A percentile compares a stretch with the other conserved stretches of the same genome.
Conservation (phyloP, 1,140 invertebrate genomes). For the Cardiocondyla obscurior region DNA sequence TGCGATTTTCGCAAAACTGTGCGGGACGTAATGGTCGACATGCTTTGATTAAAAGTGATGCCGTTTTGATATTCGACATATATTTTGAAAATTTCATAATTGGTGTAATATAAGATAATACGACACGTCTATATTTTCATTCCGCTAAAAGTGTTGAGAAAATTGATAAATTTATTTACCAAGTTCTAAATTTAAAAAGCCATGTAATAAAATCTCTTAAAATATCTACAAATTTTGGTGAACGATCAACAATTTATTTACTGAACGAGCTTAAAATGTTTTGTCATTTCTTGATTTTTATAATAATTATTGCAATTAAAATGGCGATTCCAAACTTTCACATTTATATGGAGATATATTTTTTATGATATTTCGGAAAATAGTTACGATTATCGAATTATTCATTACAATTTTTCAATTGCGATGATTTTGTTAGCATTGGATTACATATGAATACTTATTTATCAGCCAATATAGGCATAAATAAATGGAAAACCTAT, state of each 20-base stretch:
- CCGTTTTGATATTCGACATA: constrained; percentile 1
- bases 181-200: background rate
- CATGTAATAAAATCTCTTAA: background rate
- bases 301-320: background rate
- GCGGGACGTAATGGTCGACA: background rate
- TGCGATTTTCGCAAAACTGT: background rate
- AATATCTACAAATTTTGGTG: background rate
- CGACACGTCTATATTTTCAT: background rate
- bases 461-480: background rate
- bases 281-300: constrained; percentile 42
- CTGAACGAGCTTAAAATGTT: background rate
- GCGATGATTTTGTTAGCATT: background rate
- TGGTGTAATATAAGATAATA: constrained; percentile 9
- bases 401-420: constrained; percentile 45
- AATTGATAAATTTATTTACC: background rate
- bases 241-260: constrained; percentile 22
- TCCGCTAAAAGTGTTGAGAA: background rate
- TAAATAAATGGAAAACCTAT: constrained; percentile 40
- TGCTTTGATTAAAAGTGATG: background rate
- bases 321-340: constrained; percentile 1
- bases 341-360: background rate
- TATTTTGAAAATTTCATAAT: background rate
- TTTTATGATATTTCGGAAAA: constrained; percentile 3
- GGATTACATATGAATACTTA: background rate
- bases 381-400: constrained; percentile 15